A percentile compares a stretch with the other conserved stretches of the same genome.
phyloP scores from a whole-genome alignment of 64 coral and sea anemone species.

The Dendrophyllia cribrosa region DNA sequence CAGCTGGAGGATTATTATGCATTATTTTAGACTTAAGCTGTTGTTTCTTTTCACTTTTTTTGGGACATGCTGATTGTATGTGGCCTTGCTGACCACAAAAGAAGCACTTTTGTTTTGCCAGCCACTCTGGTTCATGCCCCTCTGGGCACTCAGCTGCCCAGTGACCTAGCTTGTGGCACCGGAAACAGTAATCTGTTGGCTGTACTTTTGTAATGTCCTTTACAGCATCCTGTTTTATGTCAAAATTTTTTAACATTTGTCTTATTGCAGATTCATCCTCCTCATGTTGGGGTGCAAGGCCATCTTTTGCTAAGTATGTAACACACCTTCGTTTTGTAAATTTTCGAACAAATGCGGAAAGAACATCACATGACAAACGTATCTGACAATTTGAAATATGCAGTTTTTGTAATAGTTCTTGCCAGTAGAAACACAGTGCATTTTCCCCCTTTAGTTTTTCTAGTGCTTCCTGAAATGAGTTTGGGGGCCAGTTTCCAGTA shows the following conservation, averaged over 20 bases:
- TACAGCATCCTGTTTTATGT: neutral
- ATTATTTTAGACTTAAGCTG: neutral
- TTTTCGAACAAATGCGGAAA: slow-evolving; percentile 49
- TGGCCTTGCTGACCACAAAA: slow-evolving; percentile 38
- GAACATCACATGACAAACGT: neutral
- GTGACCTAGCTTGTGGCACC: slow-evolving; percentile 27
- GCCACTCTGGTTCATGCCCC: slow-evolving; percentile 24
- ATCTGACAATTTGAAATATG: slow-evolving; percentile 1
- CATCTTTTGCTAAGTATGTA: slow-evolving; percentile 23
- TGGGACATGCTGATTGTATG: slow-evolving; percentile 16
- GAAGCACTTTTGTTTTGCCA: slow-evolving; percentile 13
- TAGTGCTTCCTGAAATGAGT: neutral
- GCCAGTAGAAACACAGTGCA: slow-evolving; percentile 17
- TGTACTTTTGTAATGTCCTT: neutral
- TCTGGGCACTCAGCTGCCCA: slow-evolving; percentile 23
- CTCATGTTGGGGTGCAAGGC: slow-evolving; percentile 20
- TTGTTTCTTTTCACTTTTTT: neutral
- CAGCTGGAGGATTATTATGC: slow-evolving; percentile 23
- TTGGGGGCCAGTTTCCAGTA: slow-evolving; percentile 1
- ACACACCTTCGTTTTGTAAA: slow-evolving; percentile 49
- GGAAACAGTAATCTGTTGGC: slow-evolving; percentile 14
- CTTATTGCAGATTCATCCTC: slow-evolving; percentile 33
- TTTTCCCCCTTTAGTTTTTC: neutral
- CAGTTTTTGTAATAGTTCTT: neutral
- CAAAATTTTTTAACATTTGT: slow-evolving; percentile 30